These are phyloP conservation scores for Trinorchestia longiramus DNA, from an alignment of 1,140 invertebrate genomes.

Conservation along the genomic window DNA sequence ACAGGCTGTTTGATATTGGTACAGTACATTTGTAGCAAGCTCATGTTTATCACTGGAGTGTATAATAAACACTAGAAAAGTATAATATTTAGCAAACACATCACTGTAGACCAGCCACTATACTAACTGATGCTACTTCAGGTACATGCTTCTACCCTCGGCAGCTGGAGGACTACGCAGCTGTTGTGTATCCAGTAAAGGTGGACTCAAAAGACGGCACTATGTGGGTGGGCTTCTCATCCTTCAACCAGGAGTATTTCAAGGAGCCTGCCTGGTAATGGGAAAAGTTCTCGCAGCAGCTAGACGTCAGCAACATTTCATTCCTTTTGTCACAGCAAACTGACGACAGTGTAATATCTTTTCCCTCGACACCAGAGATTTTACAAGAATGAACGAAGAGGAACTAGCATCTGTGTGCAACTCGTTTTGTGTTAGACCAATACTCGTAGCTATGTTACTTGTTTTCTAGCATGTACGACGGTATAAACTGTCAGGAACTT, in stretches of 20 bases:
- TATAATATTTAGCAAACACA: not conserved
- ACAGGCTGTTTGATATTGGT: no score
- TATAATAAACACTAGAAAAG: no score
- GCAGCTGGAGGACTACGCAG: not conserved
- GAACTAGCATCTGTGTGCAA: no score
- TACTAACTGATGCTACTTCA: not conserved
- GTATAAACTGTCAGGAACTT: not conserved
- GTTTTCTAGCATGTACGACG: not conserved
- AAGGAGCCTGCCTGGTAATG: conserved; percentile 11
- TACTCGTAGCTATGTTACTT: not conserved
- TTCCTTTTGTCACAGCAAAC: not conserved
- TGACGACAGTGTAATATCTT: not conserved
- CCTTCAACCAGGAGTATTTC: conserved; percentile 13
- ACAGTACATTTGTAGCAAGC: no score
- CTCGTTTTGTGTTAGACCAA: not conserved
- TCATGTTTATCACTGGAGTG: no score
- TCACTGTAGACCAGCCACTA: not conserved
- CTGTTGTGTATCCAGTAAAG: not conserved
- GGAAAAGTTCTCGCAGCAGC: not conserved
- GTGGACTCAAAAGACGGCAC: not conserved
- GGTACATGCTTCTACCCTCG: not conserved
- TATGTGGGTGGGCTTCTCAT: conserved; percentile 14
- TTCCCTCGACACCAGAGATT: not conserved
- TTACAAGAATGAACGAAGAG: not conserved
- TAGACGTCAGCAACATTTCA: not conserved